phyloP scores from a whole-genome alignment of 1,140 invertebrate species.

The Lethocerus indicus region DNA sequence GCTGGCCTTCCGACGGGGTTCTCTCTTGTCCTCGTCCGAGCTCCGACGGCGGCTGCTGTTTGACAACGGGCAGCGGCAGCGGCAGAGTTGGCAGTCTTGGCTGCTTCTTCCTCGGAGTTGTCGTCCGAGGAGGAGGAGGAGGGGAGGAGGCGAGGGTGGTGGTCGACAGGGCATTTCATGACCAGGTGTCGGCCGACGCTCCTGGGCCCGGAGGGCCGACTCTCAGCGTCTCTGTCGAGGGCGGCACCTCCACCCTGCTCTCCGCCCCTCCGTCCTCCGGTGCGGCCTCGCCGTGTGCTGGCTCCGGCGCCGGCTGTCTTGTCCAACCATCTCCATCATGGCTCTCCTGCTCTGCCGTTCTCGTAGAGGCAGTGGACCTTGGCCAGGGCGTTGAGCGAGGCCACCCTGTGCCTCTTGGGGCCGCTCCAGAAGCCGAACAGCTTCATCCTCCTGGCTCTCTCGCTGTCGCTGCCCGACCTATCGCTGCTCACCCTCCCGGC shows the following conservation, averaged over 20 bases:
- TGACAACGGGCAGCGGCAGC: no score
- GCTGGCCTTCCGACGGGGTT: no score
- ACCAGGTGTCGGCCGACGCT: conserved; percentile 71
- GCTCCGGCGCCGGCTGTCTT: conserved; percentile 4
- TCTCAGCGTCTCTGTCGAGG: conserved; percentile 39
- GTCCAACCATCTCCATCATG: conserved; percentile 14
- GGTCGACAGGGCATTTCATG: no score
- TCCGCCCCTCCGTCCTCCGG: conserved; percentile 18
- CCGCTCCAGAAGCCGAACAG: conserved; percentile 41
- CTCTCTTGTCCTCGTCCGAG: no score
- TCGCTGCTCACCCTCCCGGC: conserved; percentile 14
- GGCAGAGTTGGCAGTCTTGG: no score
- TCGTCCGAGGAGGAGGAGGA: conserved; percentile 25
- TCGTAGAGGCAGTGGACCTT: conserved; percentile 85
- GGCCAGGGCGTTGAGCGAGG: conserved; percentile 74
- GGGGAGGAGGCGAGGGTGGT: conserved; percentile 35
- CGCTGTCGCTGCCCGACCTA: conserved; percentile 21
- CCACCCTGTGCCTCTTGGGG: conserved; percentile 64
- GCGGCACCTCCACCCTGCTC: conserved; percentile 1
- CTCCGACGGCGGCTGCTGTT: no score
- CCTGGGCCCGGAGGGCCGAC: conserved; percentile 51
- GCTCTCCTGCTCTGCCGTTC: conserved; percentile 47
- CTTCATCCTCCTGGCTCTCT: conserved; percentile 29
- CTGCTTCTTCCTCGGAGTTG: conserved; percentile 25
- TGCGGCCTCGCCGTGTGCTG: not conserved